Evolutionary conservation across 2,888 invertebrate species (phyloP), one percentile per base, ranked within the genome.

Genomic region (Carcina quercana): DNA sequence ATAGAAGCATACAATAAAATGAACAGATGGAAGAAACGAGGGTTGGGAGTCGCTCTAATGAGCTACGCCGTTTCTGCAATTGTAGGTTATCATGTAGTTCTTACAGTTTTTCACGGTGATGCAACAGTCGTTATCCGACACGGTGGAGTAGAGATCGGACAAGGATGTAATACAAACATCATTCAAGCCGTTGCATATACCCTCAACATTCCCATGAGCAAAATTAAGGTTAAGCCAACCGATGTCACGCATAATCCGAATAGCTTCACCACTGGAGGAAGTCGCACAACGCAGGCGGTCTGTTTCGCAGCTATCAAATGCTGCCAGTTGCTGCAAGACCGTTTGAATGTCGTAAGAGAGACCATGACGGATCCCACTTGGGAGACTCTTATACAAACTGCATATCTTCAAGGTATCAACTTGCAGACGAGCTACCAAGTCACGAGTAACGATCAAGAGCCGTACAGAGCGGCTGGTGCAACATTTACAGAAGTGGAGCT

Each of bases 21-120:
- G 34, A 91, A 93, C 66, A 32, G 45, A 5, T 94, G 93, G 93
- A 90, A 86, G 45, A 93, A 94, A 53, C 85, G 85, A 27, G 93
- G 90, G 0, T 64, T 91, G 5, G 69, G 88, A 0, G 43, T 45
- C 11, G 37, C 42, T 2, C 3, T 45, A 5, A 42, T 49, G 40
- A 42, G 42, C 15, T 48, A 38, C 40, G 42, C 42, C 0, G 30
- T 38, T 3, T n/a, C 34, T 5, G 32, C 32, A 11, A 5, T 43
- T 3, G 28, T 35, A n/a, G 43, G 43, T 15, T 43, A 17, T 24
- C 36, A 35, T n/a, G 36, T 43, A 0, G 4, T 35, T 1, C 30
- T 49, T 2, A 22, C 42, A n/a, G 46, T 45, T 1, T 53, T 54
- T 13, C 39, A 49, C 21, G 67, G 78, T 1, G 88, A 89, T 57